phyloP scores from a whole-genome alignment of 1,140 invertebrate species.

The Atopsyche davidsoni region DNA sequence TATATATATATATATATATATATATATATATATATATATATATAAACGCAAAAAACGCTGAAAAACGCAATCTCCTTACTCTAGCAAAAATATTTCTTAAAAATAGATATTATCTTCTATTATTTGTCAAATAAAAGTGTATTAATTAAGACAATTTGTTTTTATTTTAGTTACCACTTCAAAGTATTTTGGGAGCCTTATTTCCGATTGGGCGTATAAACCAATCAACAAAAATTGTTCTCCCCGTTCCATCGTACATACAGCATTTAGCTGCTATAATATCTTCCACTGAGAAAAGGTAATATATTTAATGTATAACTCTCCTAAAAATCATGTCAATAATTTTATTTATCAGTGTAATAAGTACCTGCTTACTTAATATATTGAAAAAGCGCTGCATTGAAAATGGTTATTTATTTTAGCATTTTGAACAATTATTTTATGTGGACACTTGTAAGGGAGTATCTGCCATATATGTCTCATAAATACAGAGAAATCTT shows the following conservation, averaged over 20 bases:
- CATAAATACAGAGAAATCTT: constrained; percentile 35
- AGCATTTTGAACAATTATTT: constrained; percentile 56
- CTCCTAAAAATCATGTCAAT: not conserved
- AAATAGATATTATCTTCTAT: no score
- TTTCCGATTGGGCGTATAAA: constrained; percentile 49
- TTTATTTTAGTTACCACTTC: constrained; percentile 49
- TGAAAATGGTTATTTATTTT: not conserved
- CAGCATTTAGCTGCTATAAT: constrained; percentile 49
- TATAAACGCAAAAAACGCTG: no score
- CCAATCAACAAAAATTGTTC: constrained; percentile 49
- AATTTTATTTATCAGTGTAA: no score
- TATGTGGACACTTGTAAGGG: constrained; percentile 52
- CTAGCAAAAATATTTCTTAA: no score
- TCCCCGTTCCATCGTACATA: constrained; percentile 51
- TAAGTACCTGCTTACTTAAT: no score
- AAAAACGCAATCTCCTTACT: no score
- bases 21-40: no score
- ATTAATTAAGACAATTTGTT: not conserved
- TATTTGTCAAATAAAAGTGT: not conserved
- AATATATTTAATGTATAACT: constrained; percentile 3
- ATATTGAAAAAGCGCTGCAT: no score
- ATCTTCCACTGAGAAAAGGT: constrained; percentile 48
- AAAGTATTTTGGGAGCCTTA: constrained; percentile 50
- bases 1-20: no score
- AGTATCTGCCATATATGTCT: constrained; percentile 54